Percentiles rank a stretch among this genome's conserved stretches.
Conservation (phyloP, 2,888 invertebrate genomes). For the Morinoia aosen region DNA sequence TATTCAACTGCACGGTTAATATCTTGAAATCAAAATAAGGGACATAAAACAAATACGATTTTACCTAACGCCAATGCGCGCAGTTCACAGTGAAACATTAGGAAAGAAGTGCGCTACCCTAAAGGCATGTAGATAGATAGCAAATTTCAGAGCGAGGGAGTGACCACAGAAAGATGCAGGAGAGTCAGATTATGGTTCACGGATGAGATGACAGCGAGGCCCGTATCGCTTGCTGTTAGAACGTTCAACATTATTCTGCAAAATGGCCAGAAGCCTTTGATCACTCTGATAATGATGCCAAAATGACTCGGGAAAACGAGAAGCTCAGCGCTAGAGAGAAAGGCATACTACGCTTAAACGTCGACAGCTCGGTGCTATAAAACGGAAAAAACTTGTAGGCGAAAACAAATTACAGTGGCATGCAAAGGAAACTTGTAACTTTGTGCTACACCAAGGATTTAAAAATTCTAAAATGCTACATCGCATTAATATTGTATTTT, state of each 20-base stretch:
- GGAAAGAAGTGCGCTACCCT: too few relatives aligned
- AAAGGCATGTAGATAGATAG: too few relatives aligned
- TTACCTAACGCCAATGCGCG: neutral
- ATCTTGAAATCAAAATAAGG: neutral
- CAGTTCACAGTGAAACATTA: too few relatives aligned
- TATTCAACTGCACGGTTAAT: neutral
- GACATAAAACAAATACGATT: neutral
- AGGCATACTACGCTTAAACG: neutral
- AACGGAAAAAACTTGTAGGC: neutral
- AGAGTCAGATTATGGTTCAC: neutral
- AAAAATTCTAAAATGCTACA: neutral
- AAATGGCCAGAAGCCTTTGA: conserved; percentile 27
- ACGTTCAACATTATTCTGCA: conserved; percentile 16
- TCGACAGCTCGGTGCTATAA: neutral
- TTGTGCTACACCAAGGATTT: neutral
- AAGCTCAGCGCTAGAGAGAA: neutral
- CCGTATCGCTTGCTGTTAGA: conserved; percentile 27
- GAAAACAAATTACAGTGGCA: neutral
- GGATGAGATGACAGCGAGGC: neutral
- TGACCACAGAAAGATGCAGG: neutral
- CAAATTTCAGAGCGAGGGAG: too few relatives aligned
- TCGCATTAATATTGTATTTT: neutral
- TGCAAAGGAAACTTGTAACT: neutral
- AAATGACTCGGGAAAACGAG: conserved; percentile 18
- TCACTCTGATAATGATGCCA: conserved; percentile 28